These are phyloP conservation scores for Uropsilus gracilis DNA, from an alignment of 2,113 vertebrate species.

Conservation along the genomic window DNA sequence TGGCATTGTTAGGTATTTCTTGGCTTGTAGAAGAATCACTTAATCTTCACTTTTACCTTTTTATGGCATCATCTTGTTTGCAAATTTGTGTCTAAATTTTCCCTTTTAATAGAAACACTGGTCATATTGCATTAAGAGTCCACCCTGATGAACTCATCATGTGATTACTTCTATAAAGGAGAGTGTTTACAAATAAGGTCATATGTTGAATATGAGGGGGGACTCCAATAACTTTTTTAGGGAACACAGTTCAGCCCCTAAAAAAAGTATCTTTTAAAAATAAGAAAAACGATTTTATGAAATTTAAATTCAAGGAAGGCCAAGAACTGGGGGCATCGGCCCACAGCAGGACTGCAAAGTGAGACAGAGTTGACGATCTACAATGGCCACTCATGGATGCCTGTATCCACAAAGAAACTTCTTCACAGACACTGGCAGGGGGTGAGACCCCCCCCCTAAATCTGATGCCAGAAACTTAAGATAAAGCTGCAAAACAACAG, in stretches of 20 bases:
- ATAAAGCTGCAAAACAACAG: no score
- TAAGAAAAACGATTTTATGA: neutral
- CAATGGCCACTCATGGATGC: no score
- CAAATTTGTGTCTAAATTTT: neutral
- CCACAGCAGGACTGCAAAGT: no score
- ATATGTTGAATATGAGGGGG: neutral
- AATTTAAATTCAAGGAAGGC: neutral
- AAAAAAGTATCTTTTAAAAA: neutral
- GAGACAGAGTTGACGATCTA: no score
- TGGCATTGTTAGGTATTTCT: neutral
- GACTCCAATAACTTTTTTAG: neutral
- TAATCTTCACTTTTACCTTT: neutral
- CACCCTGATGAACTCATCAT: neutral
- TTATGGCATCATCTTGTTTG: no score
- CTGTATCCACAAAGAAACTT: no score
- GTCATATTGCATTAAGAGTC: neutral
- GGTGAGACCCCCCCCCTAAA: no score
- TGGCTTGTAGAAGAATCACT: neutral
- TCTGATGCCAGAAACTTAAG: no score
- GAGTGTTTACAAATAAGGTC: neutral
- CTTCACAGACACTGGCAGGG: no score
- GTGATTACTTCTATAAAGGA: neutral
- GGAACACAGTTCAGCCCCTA: neutral
- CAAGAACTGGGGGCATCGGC: no score
- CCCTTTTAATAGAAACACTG: neutral